These are phyloP conservation scores for Oreotrochilus melanogaster DNA, from an alignment of 2,113 vertebrate genomes.

Conservation along the genomic window DNA sequence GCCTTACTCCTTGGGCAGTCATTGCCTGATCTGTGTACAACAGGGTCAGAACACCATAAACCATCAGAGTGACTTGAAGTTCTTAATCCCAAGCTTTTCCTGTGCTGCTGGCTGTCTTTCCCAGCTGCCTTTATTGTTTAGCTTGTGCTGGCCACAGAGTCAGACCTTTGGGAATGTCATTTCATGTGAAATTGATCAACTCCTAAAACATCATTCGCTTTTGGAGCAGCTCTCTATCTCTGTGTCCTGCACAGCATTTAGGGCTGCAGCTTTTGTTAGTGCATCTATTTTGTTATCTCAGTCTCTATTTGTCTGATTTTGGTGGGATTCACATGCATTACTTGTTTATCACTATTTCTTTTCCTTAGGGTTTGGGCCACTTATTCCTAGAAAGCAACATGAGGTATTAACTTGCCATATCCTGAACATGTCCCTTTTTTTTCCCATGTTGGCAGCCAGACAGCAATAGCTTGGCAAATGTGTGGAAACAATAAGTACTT, in stretches of 20 bases:
- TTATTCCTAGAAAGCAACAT: not conserved
- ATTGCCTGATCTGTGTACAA: not conserved
- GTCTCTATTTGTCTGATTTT: not conserved
- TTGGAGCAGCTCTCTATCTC: not conserved
- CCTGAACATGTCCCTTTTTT: not conserved
- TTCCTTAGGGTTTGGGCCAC: not conserved
- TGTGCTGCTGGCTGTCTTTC: not conserved
- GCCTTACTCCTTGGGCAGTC: not conserved
- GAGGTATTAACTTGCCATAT: not conserved
- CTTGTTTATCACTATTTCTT: not conserved
- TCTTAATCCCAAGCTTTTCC: not conserved
- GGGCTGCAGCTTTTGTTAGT: not conserved
- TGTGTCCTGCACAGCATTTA: not conserved
- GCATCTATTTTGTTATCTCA: not conserved
- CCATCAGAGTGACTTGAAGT: not conserved
- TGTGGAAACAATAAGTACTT: not conserved
- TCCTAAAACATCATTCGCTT: not conserved
- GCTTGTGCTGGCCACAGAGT: not conserved
- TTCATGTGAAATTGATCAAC: not conserved
- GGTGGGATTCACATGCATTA: not conserved
- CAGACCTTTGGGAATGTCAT: not conserved
- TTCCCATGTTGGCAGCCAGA: not conserved
- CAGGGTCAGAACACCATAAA: not conserved
- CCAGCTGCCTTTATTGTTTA: not conserved
- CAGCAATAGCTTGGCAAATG: not conserved